Percentiles rank a stretch among this genome's conserved stretches.
Evolutionary conservation across 2,888 invertebrate genomes (phyloP).

Genomic region (Oligia fasciuncula): DNA sequence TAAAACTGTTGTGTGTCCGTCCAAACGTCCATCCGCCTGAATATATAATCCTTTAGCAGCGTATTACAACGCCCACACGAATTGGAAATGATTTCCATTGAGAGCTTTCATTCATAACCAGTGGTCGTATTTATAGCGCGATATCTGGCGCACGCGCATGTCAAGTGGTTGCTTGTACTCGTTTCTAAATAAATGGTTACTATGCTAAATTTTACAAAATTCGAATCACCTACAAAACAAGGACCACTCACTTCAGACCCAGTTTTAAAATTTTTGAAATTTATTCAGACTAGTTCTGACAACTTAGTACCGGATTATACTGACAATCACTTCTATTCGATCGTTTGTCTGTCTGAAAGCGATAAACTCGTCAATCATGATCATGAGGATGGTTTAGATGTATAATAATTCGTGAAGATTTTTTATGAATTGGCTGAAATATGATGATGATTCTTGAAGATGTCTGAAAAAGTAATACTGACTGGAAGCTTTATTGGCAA

Average conservation of each 20-base stretch:
- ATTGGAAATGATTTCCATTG: slow-evolving; percentile 50
- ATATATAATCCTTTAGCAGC: slow-evolving; percentile 47
- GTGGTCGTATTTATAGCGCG: slow-evolving; percentile 60
- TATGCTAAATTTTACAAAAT: background rate
- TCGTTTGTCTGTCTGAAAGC: background rate
- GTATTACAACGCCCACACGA: slow-evolving; percentile 37
- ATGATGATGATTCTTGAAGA: background rate
- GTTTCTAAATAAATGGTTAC: slow-evolving; percentile 34
- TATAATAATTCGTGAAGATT: background rate
- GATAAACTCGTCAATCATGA: background rate
- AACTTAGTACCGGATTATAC: too few relatives aligned
- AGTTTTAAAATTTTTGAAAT: background rate
- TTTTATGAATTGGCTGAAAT: too few relatives aligned
- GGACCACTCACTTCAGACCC: background rate
- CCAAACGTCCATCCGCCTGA: slow-evolving; percentile 32
- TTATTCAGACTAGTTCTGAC: background rate
- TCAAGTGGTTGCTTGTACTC: slow-evolving; percentile 47
- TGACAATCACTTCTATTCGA: too few relatives aligned
- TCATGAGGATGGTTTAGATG: background rate
- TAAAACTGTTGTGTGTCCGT: slow-evolving; percentile 19
- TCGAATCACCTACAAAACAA: background rate
- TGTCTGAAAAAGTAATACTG: background rate
- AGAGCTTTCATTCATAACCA: slow-evolving; percentile 56
- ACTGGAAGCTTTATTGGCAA: background rate
- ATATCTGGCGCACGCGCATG: slow-evolving; percentile 51